Base-by-base conservation (phyloP, 2,113 vertebrate species). In the Osmerus mordax region DNA sequence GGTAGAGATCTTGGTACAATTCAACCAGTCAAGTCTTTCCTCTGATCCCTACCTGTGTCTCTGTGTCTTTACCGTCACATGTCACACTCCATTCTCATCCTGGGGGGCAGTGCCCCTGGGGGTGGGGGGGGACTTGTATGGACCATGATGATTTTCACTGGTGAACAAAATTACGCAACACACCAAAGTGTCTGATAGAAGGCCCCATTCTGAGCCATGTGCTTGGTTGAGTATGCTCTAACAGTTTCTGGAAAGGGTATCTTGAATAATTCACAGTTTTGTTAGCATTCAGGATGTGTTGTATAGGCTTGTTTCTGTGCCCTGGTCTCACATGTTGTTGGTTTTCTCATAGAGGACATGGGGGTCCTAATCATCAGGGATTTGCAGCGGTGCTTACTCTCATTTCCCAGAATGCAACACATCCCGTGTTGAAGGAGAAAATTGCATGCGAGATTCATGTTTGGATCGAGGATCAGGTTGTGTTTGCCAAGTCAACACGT, bases 81-180 rank as follows among this genome's bases (percentile, higher is more conserved):
- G 51, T 65, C 47, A 66, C 72, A 15, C 29, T 19, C 62, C 62
- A 62, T 75, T 51, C 62, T 12, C 9, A 2, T 47, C 16, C 64
- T 47, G 36, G n/a, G 64, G 61, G 19, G 64, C 64, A 14, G 13
- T 32, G 29, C 41, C 1, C 41, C 41, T 12, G 41, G 9, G 41
- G 41, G 9, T 47, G 41, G 9, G 9, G 9, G 9, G 41, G 41
- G 8, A 47, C 6, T 47, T 11, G 41, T 47, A 47, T 11, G 15
- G 15, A 75, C 69, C 59, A 41, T 16, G 36, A 47, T 54, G 56
- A 56, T 54, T 54, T 65, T 65, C 56, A 21, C 72, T 55, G 47
- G 62, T 81, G 73, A 75, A 83, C 69, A 81, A 73, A 74, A 67
- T 85, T 80, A 74, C 68, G 15, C 78, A 76, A 85, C 62, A 2